These are phyloP conservation scores for Drosophila lowei DNA, from an alignment of 1,140 invertebrate species.

Conservation along the genomic window DNA sequence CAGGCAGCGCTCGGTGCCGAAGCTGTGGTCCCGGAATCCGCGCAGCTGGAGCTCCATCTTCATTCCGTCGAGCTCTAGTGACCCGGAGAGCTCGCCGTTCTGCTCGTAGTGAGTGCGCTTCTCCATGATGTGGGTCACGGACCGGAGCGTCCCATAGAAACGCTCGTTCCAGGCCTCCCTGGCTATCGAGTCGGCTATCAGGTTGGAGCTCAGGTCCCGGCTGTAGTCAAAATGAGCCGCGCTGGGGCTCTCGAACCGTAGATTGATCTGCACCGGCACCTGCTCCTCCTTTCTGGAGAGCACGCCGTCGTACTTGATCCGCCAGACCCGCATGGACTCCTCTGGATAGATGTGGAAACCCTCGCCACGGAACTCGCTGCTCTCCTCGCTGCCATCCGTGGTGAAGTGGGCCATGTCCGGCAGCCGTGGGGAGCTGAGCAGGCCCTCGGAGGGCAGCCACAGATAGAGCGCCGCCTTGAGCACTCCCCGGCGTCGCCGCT, in stretches of 20 bases:
- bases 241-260: conserved; percentile 55
- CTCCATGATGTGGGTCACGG: conserved; percentile 64
- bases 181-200: conserved; percentile 77
- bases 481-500: conserved; percentile 62
- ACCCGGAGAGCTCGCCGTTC: conserved; percentile 47
- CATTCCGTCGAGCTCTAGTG: conserved; percentile 24
- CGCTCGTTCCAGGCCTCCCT: conserved; percentile 75
- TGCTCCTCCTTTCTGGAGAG: conserved; percentile 19
- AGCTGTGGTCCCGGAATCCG: conserved; percentile 73
- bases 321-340: conserved; percentile 69
- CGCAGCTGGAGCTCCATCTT: conserved; percentile 11
- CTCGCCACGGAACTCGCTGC: conserved; percentile 63
- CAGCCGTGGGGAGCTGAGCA: conserved; percentile 58
- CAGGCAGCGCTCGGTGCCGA: conserved; percentile 77
- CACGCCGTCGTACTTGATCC: conserved; percentile 56
- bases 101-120: conserved; percentile 76
- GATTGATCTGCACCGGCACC: conserved; percentile 49
- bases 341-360: conserved; percentile 72
- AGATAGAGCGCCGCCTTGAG: conserved; percentile 70
- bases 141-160: conserved; percentile 64
- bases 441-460: conserved; percentile 54
- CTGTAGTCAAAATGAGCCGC: conserved; percentile 68
- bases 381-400: conserved; percentile 60
- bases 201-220: conserved; percentile 67
- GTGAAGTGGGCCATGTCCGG: conserved; percentile 79